phyloP scores from a whole-genome alignment of 2,113 vertebrate genomes.

The Pterophyllum scalare region DNA sequence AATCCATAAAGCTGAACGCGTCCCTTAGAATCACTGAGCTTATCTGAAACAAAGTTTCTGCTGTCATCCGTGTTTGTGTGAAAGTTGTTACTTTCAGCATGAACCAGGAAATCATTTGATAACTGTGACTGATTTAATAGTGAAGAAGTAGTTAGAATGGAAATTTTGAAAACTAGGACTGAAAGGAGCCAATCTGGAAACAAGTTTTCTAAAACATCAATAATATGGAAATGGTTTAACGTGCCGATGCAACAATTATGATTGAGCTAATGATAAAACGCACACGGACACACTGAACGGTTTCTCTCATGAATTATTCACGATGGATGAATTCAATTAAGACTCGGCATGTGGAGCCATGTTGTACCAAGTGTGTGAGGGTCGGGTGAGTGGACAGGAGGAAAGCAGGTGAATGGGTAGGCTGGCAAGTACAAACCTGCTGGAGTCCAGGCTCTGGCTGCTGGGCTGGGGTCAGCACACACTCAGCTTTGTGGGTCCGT shows the following conservation, averaged over 20 bases:
- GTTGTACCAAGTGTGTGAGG: constrained; percentile 34
- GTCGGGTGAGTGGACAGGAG: constrained; percentile 23
- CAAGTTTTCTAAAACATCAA: background rate
- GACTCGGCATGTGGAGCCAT: constrained; percentile 30
- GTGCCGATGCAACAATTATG: background rate
- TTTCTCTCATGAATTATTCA: constrained; percentile 62
- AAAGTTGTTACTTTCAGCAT: background rate
- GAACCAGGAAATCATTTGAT: background rate
- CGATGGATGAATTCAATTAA: constrained; percentile 53
- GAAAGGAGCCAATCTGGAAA: background rate
- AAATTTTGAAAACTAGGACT: background rate
- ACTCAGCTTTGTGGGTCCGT: no score
- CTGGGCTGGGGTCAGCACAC: no score
- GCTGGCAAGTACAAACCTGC: background rate
- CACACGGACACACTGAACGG: background rate
- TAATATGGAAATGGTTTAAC: background rate
- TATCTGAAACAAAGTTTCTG: background rate
- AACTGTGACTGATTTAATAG: background rate
- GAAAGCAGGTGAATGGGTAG: background rate
- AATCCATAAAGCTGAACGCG: no score
- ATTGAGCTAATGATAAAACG: background rate
- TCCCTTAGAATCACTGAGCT: no score
- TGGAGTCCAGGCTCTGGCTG: no score
- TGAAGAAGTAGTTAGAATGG: background rate
- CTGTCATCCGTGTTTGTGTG: background rate